Conservation (phyloP, 2,888 invertebrate genomes). For the Cistogaster globosa region DNA sequence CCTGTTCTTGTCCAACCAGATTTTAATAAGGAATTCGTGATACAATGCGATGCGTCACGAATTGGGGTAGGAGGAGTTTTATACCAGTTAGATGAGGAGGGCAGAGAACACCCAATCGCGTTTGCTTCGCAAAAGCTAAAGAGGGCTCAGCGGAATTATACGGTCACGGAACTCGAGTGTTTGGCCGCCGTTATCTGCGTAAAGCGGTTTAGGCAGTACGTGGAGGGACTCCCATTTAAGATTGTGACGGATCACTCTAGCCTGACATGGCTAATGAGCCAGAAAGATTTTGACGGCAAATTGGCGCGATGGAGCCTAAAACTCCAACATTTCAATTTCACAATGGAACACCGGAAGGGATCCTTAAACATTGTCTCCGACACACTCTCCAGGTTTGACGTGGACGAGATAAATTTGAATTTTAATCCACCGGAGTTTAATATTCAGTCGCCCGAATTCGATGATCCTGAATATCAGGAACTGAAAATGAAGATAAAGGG, state of each 20-base stretch:
- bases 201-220: not conserved
- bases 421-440: not conserved
- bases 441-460: conserved; percentile 15
- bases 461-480: conserved; percentile 11
- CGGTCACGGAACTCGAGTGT: no score
- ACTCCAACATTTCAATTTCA: conserved; percentile 32
- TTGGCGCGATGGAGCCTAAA: not conserved
- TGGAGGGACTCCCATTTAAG: conserved; percentile 15
- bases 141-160: no score
- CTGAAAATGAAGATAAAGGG: not conserved
- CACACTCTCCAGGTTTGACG: no score
- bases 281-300: conserved; percentile 4
- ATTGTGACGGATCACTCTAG: conserved; percentile 3
- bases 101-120: no score
- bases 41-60: no score
- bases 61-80: no score
- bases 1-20: not conserved
- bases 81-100: no score
- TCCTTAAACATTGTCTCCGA: conserved; percentile 6
- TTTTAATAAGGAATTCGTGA: no score
- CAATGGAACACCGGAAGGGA: conserved; percentile 47
- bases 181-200: not conserved
- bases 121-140: no score
- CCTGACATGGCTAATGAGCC: conserved; percentile 16
- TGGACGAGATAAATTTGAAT: not conserved